Conservation (phyloP, 64 coral and sea anemone genomes). For the Dendrophyllia cribrosa region DNA sequence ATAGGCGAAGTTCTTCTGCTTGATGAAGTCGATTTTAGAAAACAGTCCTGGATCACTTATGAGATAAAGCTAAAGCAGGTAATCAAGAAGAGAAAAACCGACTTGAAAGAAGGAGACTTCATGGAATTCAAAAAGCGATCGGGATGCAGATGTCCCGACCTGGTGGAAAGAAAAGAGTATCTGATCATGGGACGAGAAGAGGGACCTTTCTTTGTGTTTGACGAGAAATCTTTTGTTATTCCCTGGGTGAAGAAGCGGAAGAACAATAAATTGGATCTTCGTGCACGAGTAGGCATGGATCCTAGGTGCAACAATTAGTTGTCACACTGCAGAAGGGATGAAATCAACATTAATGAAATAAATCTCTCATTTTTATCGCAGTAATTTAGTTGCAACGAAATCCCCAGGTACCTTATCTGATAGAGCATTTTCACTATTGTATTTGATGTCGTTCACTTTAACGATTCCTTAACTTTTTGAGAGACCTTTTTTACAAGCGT, state of each 20-base stretch:
- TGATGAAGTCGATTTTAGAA: slow-evolving; percentile 35
- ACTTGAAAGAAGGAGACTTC: slow-evolving; percentile 28
- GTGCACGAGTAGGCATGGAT: slow-evolving; percentile 1
- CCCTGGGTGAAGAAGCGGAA: slow-evolving; percentile 56
- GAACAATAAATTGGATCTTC: slow-evolving; percentile 30
- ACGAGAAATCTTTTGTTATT: slow-evolving; percentile 38
- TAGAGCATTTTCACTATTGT: no score
- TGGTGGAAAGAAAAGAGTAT: slow-evolving; percentile 21
- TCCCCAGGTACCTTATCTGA: no score
- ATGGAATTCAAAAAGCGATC: slow-evolving; percentile 61
- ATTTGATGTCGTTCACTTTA: no score
- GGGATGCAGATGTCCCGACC: slow-evolving; percentile 49
- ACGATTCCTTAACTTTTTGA: no score
- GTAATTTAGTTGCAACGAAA: no score
- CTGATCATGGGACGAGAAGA: slow-evolving; percentile 54
- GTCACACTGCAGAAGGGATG: no score
- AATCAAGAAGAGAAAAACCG: slow-evolving; percentile 36
- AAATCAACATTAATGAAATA: no score
- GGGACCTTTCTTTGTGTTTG: slow-evolving; percentile 35
- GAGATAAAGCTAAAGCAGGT: slow-evolving; percentile 18
- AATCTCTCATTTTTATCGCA: no score
- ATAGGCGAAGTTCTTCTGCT: slow-evolving; percentile 52
- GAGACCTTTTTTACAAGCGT: no score
- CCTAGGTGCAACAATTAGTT: not conserved
- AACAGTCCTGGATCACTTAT: slow-evolving; percentile 55